Evolutionary conservation across 2,113 vertebrate species (phyloP).

Genomic region (Arizona elegans): DNA sequence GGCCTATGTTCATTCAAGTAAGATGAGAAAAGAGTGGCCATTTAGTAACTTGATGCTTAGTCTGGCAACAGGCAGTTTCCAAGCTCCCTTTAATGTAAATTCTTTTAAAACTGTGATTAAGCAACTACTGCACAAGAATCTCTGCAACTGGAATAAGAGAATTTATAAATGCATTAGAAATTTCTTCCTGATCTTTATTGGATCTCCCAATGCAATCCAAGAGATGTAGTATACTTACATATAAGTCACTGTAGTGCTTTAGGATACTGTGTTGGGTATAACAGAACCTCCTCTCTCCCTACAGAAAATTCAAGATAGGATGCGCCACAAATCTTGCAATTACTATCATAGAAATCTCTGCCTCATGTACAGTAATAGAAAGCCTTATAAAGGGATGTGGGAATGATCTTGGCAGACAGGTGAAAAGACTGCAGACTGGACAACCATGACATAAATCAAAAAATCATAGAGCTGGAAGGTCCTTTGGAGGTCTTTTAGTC

Average conservation of each 20-base stretch:
- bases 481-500: too few relatives aligned
- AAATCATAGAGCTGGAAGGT: too few relatives aligned
- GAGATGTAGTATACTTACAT: background rate
- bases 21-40: slow-evolving; percentile 46
- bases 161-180: background rate
- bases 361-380: background rate
- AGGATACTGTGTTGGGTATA: background rate
- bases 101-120: slow-evolving; percentile 21
- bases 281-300: background rate
- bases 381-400: background rate
- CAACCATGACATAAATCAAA: background rate
- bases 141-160: background rate
- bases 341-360: background rate
- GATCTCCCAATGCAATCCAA: background rate
- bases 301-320: background rate
- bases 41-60: slow-evolving; percentile 36
- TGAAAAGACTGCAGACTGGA: background rate
- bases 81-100: slow-evolving; percentile 16
- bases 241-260: background rate
- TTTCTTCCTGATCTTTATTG: background rate
- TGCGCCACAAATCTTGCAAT: background rate
- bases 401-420: background rate
- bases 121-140: background rate
- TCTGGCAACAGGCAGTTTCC: slow-evolving; percentile 44
- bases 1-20: slow-evolving; percentile 33